These are phyloP conservation scores for Morinoia aosen DNA, from an alignment of 2,888 invertebrate species.

Conservation along the genomic window DNA sequence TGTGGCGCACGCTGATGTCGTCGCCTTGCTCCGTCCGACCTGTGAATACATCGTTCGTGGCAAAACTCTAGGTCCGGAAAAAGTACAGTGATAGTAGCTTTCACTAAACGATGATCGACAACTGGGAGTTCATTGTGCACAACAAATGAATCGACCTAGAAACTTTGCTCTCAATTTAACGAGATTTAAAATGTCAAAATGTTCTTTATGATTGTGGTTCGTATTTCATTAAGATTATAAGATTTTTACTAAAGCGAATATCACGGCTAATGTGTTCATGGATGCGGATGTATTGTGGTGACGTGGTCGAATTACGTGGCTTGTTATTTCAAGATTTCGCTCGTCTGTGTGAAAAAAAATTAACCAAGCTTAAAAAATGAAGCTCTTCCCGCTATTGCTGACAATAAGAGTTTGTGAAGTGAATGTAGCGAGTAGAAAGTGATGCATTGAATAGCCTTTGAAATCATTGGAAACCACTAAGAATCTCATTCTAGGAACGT, in stretches of 20 bases:
- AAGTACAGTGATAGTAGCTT: not conserved
- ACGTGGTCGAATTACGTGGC: not conserved
- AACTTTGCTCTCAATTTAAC: not conserved
- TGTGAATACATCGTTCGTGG: not conserved
- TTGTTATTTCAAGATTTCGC: not conserved
- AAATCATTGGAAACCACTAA: not conserved
- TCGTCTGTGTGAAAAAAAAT: not conserved
- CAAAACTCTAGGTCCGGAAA: not conserved
- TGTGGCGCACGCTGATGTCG: slow-evolving; percentile 14
- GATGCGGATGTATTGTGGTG: not conserved
- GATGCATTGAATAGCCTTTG: not conserved
- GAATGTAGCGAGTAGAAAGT: not conserved
- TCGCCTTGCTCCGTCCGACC: not conserved
- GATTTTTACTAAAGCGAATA: not conserved
- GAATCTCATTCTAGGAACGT: not conserved
- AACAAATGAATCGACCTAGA: not conserved
- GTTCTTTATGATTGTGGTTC: not conserved
- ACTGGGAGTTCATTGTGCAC: not conserved
- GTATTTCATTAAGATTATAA: not conserved
- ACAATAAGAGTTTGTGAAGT: not conserved
- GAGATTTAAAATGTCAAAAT: not conserved
- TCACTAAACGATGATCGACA: not conserved
- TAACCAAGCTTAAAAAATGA: not conserved
- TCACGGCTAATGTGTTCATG: not conserved
- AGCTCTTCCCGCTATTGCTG: not conserved